Conservation (phyloP, 2,888 invertebrate species). For the Trachelus troglodyta region DNA sequence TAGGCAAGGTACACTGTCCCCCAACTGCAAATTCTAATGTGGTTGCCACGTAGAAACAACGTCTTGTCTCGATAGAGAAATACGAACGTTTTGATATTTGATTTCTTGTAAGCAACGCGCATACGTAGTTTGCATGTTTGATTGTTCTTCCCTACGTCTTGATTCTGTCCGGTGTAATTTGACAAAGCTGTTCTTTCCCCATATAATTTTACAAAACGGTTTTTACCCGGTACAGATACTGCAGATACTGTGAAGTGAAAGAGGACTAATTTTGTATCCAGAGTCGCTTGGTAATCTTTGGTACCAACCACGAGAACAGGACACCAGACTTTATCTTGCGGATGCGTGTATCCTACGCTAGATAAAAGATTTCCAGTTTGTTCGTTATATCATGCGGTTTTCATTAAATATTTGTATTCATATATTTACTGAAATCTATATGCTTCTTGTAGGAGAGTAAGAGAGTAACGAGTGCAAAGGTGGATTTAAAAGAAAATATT, state of each 20-base stretch:
- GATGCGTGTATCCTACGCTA: slow-evolving; percentile 38
- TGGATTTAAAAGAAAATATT: neutral
- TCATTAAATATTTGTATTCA: no score
- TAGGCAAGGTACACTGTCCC: neutral
- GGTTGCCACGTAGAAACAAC: neutral
- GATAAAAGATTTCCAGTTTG: slow-evolving; percentile 28
- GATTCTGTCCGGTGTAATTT: neutral
- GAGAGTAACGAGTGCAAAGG: neutral
- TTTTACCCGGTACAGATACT: no score
- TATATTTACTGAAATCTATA: neutral
- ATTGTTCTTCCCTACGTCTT: neutral
- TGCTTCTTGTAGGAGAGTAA: neutral
- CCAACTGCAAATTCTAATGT: neutral
- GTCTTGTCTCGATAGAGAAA: neutral
- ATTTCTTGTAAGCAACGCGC: no score
- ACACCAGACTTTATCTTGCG: slow-evolving; percentile 36
- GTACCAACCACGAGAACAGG: slow-evolving; percentile 3
- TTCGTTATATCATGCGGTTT: neutral
- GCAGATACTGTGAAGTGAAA: no score
- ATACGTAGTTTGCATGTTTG: no score
- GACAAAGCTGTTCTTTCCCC: neutral
- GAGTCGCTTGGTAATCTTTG: no score
- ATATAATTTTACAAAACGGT: neutral
- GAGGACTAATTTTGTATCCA: no score
- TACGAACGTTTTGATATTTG: no score